phyloP scores from a whole-genome alignment of 1,140 invertebrate genomes.

The Meloidogyne hapla region DNA sequence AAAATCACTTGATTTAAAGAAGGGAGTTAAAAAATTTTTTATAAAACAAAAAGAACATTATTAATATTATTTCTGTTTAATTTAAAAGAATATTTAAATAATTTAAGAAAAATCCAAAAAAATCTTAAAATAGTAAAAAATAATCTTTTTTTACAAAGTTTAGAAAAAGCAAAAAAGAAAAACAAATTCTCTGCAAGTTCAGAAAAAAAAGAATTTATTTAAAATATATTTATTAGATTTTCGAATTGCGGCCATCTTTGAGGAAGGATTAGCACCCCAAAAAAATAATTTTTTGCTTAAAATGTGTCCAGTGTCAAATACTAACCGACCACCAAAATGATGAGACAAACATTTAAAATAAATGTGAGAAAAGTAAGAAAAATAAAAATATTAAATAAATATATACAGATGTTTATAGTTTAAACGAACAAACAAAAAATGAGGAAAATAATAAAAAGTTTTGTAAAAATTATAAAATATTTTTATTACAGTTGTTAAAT shows the following conservation, averaged over 20 bases:
- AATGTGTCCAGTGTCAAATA: background rate
- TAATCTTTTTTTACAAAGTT: too few relatives aligned
- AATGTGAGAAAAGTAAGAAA: background rate
- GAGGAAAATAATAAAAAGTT: background rate
- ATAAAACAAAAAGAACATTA: too few relatives aligned
- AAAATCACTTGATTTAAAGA: too few relatives aligned
- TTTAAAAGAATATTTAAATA: too few relatives aligned
- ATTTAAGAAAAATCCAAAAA: too few relatives aligned
- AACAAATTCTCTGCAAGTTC: background rate
- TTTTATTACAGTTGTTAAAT: too few relatives aligned
- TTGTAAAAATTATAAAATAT: too few relatives aligned
- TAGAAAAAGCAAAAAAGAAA: background rate
- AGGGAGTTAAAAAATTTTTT: too few relatives aligned
- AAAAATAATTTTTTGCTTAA: background rate
- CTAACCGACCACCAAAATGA: background rate
- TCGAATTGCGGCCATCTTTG: background rate
- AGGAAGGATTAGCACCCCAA: background rate
- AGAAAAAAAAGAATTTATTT: background rate
- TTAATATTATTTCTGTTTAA: too few relatives aligned
- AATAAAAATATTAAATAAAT: background rate
- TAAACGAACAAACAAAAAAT: background rate
- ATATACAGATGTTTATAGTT: background rate
- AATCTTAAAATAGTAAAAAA: too few relatives aligned
- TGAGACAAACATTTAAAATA: background rate
- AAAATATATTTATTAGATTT: background rate